Base-by-base conservation (phyloP, 2,113 vertebrate genomes). In the Trinectes maculatus region DNA sequence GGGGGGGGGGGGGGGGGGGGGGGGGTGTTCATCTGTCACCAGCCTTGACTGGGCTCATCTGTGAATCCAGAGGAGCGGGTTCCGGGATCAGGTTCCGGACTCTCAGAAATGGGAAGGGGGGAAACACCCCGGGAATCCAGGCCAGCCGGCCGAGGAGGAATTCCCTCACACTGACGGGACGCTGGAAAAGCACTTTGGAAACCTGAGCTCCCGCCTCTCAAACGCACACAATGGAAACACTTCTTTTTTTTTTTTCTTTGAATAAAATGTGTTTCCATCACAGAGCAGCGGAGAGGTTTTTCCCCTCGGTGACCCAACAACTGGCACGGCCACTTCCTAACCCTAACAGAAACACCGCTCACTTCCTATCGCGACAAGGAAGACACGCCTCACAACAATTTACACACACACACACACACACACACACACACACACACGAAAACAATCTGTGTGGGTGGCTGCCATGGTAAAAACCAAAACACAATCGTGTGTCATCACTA, bases 131-230 rank as follows among this genome's bases (percentile, higher is more conserved):
- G 53, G 61, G 72, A 75, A 76, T 25, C 70, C 3, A 28, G 76
- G 77, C 59, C 72, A 77, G 56, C 66, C 13, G 74, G 52, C 78
- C 60, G 21, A 53, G 64, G 75, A 75, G 90, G 89, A 89, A 89
- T 90, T 90, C 90, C 91, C 89, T 89, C 71, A 51, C 85, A 83
- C 79, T 63, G 85, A 82, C 79, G 77, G 79, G 80, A 82, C 55
- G 40, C 33, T 67, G 58, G 47, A 77, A 80, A 53, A 64, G 55
- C 15, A 67, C 51, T 61, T 34, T 63, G 70, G 66, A 86, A 87
- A 85, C 74, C 78, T 61, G 57, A 86, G 69, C 62, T 72, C 49
- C 68, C 22, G 70, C 54, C 49, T 33, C 22, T 16, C 10, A 4
- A 21, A 28, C 54, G 28, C 58, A 82, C 70, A 89, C 87, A 89